Conservation (phyloP, 2,888 invertebrate species). For the Taenaris catops region DNA sequence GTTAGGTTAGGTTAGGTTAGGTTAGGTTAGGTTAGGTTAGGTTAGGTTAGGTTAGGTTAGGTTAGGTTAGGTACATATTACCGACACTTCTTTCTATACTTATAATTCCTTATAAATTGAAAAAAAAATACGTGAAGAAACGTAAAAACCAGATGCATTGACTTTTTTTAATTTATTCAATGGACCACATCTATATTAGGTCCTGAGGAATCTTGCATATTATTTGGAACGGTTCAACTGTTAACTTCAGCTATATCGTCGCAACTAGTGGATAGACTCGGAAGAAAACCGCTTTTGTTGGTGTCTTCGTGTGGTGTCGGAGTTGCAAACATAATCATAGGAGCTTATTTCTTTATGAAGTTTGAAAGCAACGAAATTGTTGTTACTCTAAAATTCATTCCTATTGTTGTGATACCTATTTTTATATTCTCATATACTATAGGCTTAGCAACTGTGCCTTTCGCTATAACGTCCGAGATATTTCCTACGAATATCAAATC, state of each 20-base stretch:
- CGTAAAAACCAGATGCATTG: too few relatives aligned
- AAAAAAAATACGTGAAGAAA: too few relatives aligned
- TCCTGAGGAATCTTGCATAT: conserved; percentile 69
- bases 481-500: conserved; percentile 83
- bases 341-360: conserved; percentile 78
- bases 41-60: too few relatives aligned
- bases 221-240: conserved; percentile 75
- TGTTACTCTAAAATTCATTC: conserved; percentile 73
- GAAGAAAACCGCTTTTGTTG: conserved; percentile 80
- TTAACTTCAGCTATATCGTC: conserved; percentile 78
- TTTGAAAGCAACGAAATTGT: conserved; percentile 60
- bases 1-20: too few relatives aligned
- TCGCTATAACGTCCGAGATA: conserved; percentile 82
- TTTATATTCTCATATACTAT: conserved; percentile 82
- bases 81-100: too few relatives aligned
- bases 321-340: conserved; percentile 72
- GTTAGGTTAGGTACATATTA: too few relatives aligned
- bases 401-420: conserved; percentile 77
- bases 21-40: too few relatives aligned
- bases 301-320: conserved; percentile 79
- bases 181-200: too few relatives aligned
- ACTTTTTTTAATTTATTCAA: too few relatives aligned
- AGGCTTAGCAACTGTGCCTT: conserved; percentile 82
- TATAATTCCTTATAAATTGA: too few relatives aligned
- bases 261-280: conserved; percentile 80